phyloP scores from a whole-genome alignment of 2,113 vertebrate genomes.

The Dromiciops gliroides region DNA sequence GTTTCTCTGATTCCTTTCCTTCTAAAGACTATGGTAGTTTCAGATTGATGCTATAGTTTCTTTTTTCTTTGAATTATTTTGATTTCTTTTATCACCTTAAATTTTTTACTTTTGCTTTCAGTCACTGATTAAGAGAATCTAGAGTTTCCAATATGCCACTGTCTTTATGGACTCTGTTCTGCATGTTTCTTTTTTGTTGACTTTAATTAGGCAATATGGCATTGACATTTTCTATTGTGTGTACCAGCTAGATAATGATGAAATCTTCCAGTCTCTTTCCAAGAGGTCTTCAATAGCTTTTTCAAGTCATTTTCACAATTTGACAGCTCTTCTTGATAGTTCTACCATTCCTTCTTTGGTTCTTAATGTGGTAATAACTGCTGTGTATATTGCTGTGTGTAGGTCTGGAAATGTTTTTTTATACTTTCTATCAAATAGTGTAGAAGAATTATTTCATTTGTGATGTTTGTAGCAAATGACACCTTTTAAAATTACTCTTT shows the following conservation, averaged over 20 bases:
- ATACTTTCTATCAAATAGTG: neutral
- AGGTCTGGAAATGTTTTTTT: neutral
- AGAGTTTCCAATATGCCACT: neutral
- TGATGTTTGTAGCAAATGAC: neutral
- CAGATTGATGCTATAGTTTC: neutral
- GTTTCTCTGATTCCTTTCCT: neutral
- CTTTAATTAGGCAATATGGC: neutral
- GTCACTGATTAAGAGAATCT: neutral
- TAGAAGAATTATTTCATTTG: neutral
- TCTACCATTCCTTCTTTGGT: neutral
- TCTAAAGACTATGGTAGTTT: neutral
- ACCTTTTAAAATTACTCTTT: neutral
- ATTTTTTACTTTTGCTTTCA: neutral
- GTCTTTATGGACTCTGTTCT: neutral
- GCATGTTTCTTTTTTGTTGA: neutral
- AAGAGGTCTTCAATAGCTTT: neutral
- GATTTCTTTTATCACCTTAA: neutral
- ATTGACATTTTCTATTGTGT: neutral
- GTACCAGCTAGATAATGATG: neutral
- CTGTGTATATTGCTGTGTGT: neutral
- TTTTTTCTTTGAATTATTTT: neutral
- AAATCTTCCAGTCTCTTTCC: neutral
- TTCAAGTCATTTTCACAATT: neutral
- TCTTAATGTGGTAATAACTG: neutral
- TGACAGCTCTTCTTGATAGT: neutral